phyloP scores from a whole-genome alignment of 2,797 vertebrate genomes.

The Furcifer pardalis region DNA sequence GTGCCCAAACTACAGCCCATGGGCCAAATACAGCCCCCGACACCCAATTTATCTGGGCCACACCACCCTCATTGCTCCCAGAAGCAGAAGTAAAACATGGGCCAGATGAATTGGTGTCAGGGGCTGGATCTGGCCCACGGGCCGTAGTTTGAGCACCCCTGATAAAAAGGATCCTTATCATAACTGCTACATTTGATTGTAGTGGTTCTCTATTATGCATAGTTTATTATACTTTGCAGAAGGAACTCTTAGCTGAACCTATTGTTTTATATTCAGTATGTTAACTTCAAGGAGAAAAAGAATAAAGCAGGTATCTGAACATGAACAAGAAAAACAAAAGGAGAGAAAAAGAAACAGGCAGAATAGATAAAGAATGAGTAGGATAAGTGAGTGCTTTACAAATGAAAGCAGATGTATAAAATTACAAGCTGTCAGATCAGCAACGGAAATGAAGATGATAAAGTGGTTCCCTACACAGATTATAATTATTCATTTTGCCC shows the following conservation, averaged over 20 bases:
- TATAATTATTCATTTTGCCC: constrained; percentile 91
- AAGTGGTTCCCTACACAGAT: constrained; percentile 88
- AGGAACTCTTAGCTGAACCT: constrained; percentile 54
- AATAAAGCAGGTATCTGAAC: constrained; percentile 65
- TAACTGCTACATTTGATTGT: constrained; percentile 59
- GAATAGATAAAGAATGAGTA: constrained; percentile 75
- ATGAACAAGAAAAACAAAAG: constrained; percentile 73
- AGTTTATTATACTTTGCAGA: constrained; percentile 54
- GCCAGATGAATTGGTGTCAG: no score
- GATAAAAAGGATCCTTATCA: constrained; percentile 42
- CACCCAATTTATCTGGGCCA: no score
- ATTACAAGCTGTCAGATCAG: constrained; percentile 94
- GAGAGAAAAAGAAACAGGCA: constrained; percentile 69
- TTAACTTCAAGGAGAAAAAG: constrained; percentile 66
- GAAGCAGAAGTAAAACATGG: no score
- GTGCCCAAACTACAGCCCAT: no score
- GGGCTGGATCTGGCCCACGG: no score
- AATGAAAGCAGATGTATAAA: constrained; percentile 98
- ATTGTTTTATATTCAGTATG: constrained; percentile 59
- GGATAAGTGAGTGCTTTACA: constrained; percentile 90
- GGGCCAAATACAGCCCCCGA: no score
- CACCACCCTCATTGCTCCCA: no score
- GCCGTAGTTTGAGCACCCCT: no score
- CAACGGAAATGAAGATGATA: constrained; percentile 90
- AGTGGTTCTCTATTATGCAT: constrained; percentile 49